These are phyloP conservation scores for Cuniculus paca DNA, from an alignment of 2,797 vertebrate species.

Conservation along the genomic window DNA sequence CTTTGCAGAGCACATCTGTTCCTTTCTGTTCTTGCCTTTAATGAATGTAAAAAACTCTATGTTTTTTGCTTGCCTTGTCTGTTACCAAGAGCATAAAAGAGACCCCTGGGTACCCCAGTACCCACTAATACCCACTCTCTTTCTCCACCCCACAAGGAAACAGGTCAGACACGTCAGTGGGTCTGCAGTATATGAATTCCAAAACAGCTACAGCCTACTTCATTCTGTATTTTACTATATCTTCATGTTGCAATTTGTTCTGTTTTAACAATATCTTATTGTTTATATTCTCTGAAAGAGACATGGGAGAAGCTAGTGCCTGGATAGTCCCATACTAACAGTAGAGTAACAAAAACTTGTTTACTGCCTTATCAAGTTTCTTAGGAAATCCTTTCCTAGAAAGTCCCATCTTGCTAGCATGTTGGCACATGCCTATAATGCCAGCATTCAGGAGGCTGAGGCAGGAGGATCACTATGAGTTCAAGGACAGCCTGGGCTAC, in stretches of 20 bases:
- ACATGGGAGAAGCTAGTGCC: background rate
- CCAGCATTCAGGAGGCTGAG: background rate
- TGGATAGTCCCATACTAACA: background rate
- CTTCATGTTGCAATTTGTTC: background rate
- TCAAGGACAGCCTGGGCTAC: background rate
- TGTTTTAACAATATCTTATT: background rate
- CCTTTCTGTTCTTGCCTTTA: background rate
- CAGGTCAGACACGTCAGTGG: background rate
- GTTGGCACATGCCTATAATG: background rate
- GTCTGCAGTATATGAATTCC: background rate
- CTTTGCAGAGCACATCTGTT: background rate
- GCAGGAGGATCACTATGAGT: background rate
- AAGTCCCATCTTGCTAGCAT: background rate
- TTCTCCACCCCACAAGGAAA: background rate
- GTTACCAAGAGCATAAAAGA: background rate
- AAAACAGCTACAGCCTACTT: background rate
- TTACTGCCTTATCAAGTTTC: conserved; percentile 42
- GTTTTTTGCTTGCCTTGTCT: background rate
- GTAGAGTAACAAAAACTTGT: conserved; percentile 17
- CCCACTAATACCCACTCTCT: background rate
- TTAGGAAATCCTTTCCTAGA: conserved; percentile 38
- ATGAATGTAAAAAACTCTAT: background rate
- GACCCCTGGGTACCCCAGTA: background rate
- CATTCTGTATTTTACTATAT: background rate
- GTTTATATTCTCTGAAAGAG: conserved; percentile 11